Conservation (phyloP, 2,113 vertebrate species). For the Melanotaenia duboulayi region DNA sequence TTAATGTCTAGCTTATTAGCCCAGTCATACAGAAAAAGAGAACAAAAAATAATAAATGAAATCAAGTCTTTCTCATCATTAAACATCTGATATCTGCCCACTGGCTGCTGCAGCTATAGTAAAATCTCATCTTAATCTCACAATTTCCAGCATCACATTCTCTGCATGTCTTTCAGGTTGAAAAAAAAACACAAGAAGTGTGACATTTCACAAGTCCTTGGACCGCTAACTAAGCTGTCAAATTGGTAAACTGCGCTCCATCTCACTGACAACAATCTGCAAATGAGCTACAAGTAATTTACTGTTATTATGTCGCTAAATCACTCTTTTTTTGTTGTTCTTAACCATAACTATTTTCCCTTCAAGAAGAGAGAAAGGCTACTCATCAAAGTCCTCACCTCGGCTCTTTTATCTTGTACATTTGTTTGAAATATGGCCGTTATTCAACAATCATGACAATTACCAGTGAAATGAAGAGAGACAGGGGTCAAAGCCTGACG, state of each 20-base stretch:
- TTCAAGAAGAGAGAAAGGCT: slow-evolving; percentile 60
- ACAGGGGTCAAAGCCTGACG: slow-evolving; percentile 66
- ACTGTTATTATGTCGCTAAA: slow-evolving; percentile 73
- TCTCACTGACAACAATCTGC: slow-evolving; percentile 79
- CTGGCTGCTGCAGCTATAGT: slow-evolving; percentile 24
- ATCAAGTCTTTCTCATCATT: slow-evolving; percentile 26
- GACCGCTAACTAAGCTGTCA: slow-evolving; percentile 86
- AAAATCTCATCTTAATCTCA: slow-evolving; percentile 38
- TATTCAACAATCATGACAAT: slow-evolving; percentile 68
- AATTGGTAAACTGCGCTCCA: slow-evolving; percentile 74
- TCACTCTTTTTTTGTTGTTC: slow-evolving; percentile 22
- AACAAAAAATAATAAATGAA: neutral
- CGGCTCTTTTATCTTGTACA: slow-evolving; percentile 63
- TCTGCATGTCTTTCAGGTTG: slow-evolving; percentile 64
- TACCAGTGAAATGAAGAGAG: slow-evolving; percentile 68
- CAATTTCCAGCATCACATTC: slow-evolving; percentile 51
- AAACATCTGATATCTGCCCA: slow-evolving; percentile 19
- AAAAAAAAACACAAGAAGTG: slow-evolving; percentile 78
- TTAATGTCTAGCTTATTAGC: neutral
- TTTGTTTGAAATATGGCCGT: slow-evolving; percentile 45
- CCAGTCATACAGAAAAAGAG: neutral
- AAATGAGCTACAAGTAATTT: slow-evolving; percentile 80
- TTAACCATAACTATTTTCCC: slow-evolving; percentile 3
- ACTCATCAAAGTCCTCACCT: slow-evolving; percentile 61
- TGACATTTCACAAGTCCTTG: slow-evolving; percentile 82